phyloP scores from a whole-genome alignment of 2,113 vertebrate genomes.

The Antechinus flavipes region DNA sequence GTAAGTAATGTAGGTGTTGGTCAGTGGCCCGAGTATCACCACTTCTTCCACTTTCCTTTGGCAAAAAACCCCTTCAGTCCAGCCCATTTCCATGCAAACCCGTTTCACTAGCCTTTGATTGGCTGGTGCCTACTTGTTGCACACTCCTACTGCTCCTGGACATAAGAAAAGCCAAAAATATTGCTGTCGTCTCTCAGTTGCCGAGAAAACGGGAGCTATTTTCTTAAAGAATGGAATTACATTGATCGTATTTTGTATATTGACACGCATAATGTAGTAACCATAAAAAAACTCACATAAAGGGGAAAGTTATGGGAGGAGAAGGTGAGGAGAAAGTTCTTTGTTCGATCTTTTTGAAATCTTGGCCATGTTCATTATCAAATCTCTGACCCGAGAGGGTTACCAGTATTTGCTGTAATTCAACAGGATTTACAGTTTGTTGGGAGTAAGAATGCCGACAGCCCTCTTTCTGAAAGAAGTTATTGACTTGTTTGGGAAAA shows the following conservation, averaged over 20 bases:
- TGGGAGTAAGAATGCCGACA: constrained; percentile 22
- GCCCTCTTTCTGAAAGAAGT: constrained; percentile 3
- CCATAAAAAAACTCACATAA: constrained; percentile 79
- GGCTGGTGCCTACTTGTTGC: constrained; percentile 17
- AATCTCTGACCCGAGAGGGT: not conserved
- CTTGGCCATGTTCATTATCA: constrained; percentile 54
- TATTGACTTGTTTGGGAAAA: not conserved
- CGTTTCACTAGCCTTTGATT: not conserved
- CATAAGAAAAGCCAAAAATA: constrained; percentile 3
- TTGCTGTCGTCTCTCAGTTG: not conserved
- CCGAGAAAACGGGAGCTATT: not conserved
- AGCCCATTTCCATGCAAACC: constrained; percentile 52
- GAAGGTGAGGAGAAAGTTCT: constrained; percentile 57
- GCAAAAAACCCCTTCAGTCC: not conserved
- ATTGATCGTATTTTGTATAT: constrained; percentile 70
- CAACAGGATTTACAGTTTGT: constrained; percentile 20
- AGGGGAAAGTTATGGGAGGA: constrained; percentile 72
- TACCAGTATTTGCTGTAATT: constrained; percentile 42
- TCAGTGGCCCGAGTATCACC: not conserved
- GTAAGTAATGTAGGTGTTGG: not conserved
- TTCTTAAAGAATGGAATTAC: not conserved
- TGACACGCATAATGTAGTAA: constrained; percentile 71
- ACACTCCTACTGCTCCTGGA: not conserved
- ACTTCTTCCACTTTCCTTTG: not conserved
- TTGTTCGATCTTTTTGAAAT: constrained; percentile 59